Conservation (phyloP, 2,113 vertebrate genomes). For the Solea senegalensis region DNA sequence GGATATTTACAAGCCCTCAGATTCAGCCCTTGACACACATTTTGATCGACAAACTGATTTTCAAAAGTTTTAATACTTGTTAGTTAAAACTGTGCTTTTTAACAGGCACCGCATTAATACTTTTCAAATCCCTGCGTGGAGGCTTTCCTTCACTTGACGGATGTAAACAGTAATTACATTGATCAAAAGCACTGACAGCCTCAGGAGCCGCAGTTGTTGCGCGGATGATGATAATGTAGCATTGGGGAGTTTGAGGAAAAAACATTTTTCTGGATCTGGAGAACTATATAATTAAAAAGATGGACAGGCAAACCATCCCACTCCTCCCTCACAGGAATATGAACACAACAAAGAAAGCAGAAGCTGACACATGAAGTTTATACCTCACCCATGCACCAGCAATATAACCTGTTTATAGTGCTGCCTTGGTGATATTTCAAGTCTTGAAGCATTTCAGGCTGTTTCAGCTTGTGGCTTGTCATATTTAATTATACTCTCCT, state of each 20-base stretch:
- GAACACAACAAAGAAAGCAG: not conserved
- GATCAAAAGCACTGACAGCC: conserved; percentile 18
- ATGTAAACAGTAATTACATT: conserved; percentile 36
- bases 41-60: not conserved
- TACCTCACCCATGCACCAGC: conserved; percentile 31
- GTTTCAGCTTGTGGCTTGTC: conserved; percentile 58
- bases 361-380: conserved; percentile 25
- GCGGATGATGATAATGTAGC: conserved; percentile 3
- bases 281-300: conserved; percentile 33
- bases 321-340: not conserved
- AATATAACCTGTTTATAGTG: conserved; percentile 37
- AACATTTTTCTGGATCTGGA: not conserved
- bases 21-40: not conserved
- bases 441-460: conserved; percentile 40
- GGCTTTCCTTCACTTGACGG: conserved; percentile 30
- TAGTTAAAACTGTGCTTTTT: not conserved
- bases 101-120: not conserved
- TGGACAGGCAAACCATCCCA: conserved; percentile 9
- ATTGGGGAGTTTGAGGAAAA: conserved; percentile 6
- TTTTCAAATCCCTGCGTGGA: conserved; percentile 21
- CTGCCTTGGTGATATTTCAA: conserved; percentile 49
- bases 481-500: conserved; percentile 57
- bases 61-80: not conserved
- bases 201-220: not conserved
- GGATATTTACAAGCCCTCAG: too few species aligned